phyloP scores from a whole-genome alignment of 2,797 vertebrate species.

The Phrynocephalus vlangalii region DNA sequence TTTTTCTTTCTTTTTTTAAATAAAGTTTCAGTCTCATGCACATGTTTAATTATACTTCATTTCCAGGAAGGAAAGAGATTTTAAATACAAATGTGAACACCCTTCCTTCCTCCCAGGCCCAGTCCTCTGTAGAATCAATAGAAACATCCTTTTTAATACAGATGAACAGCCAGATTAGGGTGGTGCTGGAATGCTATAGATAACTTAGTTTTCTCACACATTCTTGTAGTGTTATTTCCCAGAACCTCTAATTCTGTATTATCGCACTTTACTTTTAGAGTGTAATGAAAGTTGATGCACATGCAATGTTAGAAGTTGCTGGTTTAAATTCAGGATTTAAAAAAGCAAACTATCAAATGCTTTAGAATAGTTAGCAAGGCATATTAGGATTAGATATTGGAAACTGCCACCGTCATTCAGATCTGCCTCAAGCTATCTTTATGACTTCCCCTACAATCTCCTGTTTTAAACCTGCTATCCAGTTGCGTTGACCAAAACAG shows the following conservation, averaged over 20 bases:
- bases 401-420: background rate
- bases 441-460: background rate
- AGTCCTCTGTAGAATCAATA: conserved; percentile 1
- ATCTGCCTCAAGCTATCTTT: background rate
- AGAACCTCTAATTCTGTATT: background rate
- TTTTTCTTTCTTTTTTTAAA: background rate
- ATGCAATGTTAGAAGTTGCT: background rate
- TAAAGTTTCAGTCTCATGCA: background rate
- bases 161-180: background rate
- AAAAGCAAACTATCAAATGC: background rate
- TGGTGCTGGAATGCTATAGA: background rate
- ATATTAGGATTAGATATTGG: background rate
- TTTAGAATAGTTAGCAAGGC: background rate
- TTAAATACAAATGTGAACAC: conserved; percentile 5
- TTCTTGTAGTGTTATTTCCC: background rate
- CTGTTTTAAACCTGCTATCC: background rate
- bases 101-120: conserved; percentile 22
- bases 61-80: conserved; percentile 5
- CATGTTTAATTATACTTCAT: conserved; percentile 9
- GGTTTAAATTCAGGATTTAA: background rate
- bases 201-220: background rate
- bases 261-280: background rate
- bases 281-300: background rate
- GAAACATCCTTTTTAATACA: background rate
- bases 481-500: background rate